Evolutionary conservation across 2,888 invertebrate species (phyloP).

Genomic region (Dicycla oo): DNA sequence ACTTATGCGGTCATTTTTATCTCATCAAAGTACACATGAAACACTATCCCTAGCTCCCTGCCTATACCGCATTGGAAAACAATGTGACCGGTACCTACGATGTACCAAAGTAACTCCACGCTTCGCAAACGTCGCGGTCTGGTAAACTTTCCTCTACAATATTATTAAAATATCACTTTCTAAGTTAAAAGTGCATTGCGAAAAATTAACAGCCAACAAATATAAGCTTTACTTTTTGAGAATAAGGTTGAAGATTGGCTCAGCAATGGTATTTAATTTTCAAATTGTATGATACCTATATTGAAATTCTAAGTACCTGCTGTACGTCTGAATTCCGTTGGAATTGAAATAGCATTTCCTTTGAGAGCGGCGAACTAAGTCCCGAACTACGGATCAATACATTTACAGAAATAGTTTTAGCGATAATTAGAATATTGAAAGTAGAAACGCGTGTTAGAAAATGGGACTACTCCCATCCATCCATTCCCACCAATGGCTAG

Average conservation of each 20-base stretch:
- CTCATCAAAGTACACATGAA: slow-evolving; percentile 21
- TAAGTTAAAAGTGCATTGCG: slow-evolving; percentile 62
- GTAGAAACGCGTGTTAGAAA: not conserved
- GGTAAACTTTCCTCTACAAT: slow-evolving; percentile 59
- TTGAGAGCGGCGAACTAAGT: slow-evolving; percentile 3
- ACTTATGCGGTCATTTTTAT: slow-evolving; percentile 12
- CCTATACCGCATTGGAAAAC: slow-evolving; percentile 55
- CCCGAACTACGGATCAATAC: slow-evolving; percentile 23
- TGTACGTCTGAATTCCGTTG: slow-evolving; percentile 23
- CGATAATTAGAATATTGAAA: not conserved
- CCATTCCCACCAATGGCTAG: not conserved
- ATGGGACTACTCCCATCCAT: not conserved
- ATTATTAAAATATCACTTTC: slow-evolving; percentile 67
- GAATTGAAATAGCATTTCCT: slow-evolving; percentile 38
- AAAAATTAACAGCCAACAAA: slow-evolving; percentile 25
- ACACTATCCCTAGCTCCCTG: slow-evolving; percentile 29
- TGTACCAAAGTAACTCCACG: slow-evolving; percentile 54
- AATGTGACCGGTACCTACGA: slow-evolving; percentile 52
- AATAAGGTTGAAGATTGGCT: slow-evolving; percentile 25
- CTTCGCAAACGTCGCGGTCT: slow-evolving; percentile 64
- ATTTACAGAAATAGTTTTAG: slow-evolving; percentile 13
- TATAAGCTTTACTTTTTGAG: not conserved
- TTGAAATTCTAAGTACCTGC: slow-evolving; percentile 36
- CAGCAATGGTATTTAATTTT: slow-evolving; percentile 7
- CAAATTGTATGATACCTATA: slow-evolving; percentile 33